These are phyloP conservation scores for Hydrotaea cyrtoneurina DNA, from an alignment of 2,888 invertebrate genomes.

Conservation along the genomic window DNA sequence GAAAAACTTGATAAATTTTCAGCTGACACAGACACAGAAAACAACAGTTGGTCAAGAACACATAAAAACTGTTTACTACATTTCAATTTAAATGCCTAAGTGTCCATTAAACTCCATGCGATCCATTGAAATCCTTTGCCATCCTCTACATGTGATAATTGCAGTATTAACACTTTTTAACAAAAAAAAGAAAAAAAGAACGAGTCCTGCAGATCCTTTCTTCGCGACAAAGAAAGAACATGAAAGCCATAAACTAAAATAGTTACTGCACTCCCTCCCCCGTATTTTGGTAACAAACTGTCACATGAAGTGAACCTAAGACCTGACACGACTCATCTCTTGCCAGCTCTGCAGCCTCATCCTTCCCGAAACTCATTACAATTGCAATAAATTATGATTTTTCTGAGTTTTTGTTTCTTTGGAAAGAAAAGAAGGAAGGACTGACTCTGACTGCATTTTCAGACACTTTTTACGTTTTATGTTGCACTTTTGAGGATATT, in stretches of 20 bases:
- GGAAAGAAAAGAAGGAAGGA: not conserved
- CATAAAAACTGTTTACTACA: no score
- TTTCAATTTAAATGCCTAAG: no score
- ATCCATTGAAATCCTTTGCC: no score
- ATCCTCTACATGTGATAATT: constrained; percentile 25
- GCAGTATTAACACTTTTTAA: constrained; percentile 32
- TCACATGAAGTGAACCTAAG: not conserved
- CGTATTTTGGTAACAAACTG: constrained; percentile 50
- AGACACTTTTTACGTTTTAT: not conserved
- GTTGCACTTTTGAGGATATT: constrained; percentile 5
- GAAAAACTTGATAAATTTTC: no score
- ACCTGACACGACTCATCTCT: not conserved
- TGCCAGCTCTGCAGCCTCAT: not conserved
- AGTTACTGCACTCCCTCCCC: constrained; percentile 25
- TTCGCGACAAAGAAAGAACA: not conserved
- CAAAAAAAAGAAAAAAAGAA: not conserved
- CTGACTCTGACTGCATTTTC: not conserved
- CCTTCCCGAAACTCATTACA: not conserved
- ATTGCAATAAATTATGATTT: constrained; percentile 12
- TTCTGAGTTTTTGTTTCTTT: not conserved
- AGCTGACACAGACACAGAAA: no score
- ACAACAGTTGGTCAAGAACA: no score
- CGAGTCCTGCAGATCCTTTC: constrained; percentile 18
- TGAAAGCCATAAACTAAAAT: not conserved
- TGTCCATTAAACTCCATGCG: no score